Evolutionary conservation across 2,888 invertebrate species (phyloP), one percentile per base, ranked within the genome.

Genomic region (Athalia cordata): DNA sequence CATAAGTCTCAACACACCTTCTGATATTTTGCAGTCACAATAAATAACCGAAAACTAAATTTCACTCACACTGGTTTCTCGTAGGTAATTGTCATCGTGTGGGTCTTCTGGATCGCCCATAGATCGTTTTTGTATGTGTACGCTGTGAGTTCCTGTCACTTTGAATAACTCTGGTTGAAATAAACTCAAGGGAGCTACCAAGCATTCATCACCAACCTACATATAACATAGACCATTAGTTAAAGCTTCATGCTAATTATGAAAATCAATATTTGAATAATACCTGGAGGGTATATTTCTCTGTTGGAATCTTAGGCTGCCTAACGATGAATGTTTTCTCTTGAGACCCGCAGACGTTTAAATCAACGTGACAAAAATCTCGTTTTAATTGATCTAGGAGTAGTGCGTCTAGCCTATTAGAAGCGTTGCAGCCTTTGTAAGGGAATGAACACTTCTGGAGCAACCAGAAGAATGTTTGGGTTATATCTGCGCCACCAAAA

Each of bases 401-500:
- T 83, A 95, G 92, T 0, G 96, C 95, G 90, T 98, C 98, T 83
- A 95, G 91, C 80, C 95, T 94, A 81, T 94, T 93, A 77, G 92
- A 92, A 83, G 95, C 95, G 85, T 93, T 93, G 91, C 96, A 97
- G 78, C 94, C 93, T 86, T 95, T 95, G 84, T 97, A 97, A 0
- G 98, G 98, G 88, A 98, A 98, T 4, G 96, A 96, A 85, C 96
- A 96, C 88, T 97, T 97, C 83, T 96, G 95, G 45, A 98, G 92
- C 82, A 98, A 92, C 95, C 97, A 97, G 76, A 95, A 95, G 84
- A 98, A 94, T 6, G 96, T 95, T 89, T 97, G 96, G 0, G 97
- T 96, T 0, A 98, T 95, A 91, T 99, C 98, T 9, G 96, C 95
- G 4, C 97, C 96, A 4, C 98, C 98, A 87, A 97, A 97, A 83